phyloP scores from a whole-genome alignment of 2,797 vertebrate genomes.

The Cyprinodon diabolis region DNA sequence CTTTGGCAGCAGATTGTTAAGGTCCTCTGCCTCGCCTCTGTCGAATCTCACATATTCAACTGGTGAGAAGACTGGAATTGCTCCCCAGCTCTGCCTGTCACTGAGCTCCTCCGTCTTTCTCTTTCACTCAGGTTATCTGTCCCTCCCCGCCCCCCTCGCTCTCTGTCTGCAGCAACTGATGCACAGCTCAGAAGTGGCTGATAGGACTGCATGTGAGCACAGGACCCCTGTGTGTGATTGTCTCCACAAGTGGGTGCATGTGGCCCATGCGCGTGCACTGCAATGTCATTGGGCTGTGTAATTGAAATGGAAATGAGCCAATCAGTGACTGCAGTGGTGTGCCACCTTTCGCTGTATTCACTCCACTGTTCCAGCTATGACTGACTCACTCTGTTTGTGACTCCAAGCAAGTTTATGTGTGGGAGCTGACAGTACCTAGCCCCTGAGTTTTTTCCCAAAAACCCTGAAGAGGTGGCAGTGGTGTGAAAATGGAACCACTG shows the following conservation, averaged over 20 bases:
- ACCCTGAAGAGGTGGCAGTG: constrained; percentile 40
- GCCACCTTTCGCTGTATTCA: constrained; percentile 78
- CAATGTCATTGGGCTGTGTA: constrained; percentile 88
- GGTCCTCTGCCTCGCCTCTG: constrained; percentile 34
- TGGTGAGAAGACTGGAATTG: constrained; percentile 48
- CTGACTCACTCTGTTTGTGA: constrained; percentile 70
- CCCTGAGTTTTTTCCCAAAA: constrained; percentile 47
- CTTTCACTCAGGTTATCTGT: constrained; percentile 66
- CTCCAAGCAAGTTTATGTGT: constrained; percentile 62
- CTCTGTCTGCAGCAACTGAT: constrained; percentile 64
- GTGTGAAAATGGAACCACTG: constrained; percentile 69
- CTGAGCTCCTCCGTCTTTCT: constrained; percentile 52
- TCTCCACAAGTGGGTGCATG: constrained; percentile 36
- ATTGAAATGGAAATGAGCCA: constrained; percentile 93
- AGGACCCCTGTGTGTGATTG: constrained; percentile 23
- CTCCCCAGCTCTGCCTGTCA: constrained; percentile 41
- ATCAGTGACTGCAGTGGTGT: constrained; percentile 77
- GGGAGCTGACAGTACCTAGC: constrained; percentile 42
- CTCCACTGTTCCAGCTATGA: constrained; percentile 78
- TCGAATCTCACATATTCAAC: constrained; percentile 53
- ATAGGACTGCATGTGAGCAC: constrained; percentile 76
- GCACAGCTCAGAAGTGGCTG: constrained; percentile 76
- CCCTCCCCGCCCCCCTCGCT: constrained; percentile 58
- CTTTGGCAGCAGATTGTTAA: constrained; percentile 26
- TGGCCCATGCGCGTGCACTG: constrained; percentile 49